A percentile compares a stretch with the other conserved stretches of the same genome.
phyloP scores from a whole-genome alignment of 2,888 invertebrate genomes.

The Gryllus longicercus region DNA sequence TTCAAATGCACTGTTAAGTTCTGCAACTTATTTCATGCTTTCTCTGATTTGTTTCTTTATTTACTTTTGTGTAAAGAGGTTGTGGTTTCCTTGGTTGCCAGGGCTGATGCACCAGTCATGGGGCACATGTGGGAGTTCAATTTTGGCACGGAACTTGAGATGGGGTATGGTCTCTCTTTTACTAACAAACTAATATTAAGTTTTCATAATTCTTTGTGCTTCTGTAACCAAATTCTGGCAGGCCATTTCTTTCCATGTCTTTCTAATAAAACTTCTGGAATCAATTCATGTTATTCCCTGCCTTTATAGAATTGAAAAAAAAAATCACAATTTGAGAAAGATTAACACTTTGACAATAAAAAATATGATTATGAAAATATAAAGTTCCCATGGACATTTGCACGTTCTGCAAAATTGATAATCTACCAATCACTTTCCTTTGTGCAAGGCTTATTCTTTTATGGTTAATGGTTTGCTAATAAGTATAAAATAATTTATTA shows the following conservation, averaged over 20 bases:
- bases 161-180: slow-evolving; percentile 31
- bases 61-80: slow-evolving; percentile 32
- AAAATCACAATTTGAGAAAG: no score
- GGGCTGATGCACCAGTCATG: slow-evolving; percentile 98
- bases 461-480: no score
- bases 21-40: not conserved
- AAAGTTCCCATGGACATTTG: no score
- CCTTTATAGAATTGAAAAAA: no score
- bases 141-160: slow-evolving; percentile 68
- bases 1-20: not conserved
- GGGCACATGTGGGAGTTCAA: slow-evolving; percentile 91
- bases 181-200: slow-evolving; percentile 19
- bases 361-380: no score
- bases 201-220: not conserved
- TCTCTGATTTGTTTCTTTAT: slow-evolving; percentile 5
- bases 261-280: not conserved
- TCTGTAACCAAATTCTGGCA: not conserved
- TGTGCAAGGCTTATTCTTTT: no score
- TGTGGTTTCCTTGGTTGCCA: slow-evolving; percentile 46
- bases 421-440: no score
- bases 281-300: no score
- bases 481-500: no score
- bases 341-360: no score
- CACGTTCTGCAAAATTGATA: no score
- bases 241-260: not conserved